Percentiles rank a stretch among this genome's conserved stretches.
Conservation (phyloP, 2,888 invertebrate species). For the Lissocephala sabroskyi region DNA sequence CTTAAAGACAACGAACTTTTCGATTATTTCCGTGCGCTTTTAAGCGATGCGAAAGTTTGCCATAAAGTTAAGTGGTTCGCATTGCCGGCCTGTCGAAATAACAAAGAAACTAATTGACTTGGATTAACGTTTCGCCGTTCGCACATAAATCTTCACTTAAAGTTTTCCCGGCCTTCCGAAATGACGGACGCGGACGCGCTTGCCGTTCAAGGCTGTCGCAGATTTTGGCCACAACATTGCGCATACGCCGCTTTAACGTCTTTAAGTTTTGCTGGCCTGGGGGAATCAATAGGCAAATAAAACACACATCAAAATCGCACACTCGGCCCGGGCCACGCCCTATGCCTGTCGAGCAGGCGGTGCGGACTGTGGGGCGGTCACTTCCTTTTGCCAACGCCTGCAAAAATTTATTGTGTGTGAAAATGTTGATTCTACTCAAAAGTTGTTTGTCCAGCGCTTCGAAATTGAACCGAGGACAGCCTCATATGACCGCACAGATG, state of each 20-base stretch:
- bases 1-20: no score
- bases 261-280: constrained; percentile 21
- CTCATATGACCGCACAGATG: no score
- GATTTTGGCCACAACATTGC: constrained; percentile 14
- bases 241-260: constrained; percentile 29
- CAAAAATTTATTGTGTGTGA: constrained; percentile 65
- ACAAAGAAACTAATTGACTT: constrained; percentile 66
- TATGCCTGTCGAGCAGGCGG: neutral
- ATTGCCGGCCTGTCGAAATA: constrained; percentile 42
- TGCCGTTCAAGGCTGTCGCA: constrained; percentile 45
- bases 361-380: no score
- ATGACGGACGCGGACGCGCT: constrained; percentile 14
- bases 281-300: constrained; percentile 55
- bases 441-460: constrained; percentile 25
- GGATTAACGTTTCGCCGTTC: constrained; percentile 50
- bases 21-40: no score
- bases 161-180: constrained; percentile 14
- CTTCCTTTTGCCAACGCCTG: constrained; percentile 42
- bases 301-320: neutral
- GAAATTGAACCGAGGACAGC: no score
- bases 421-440: constrained; percentile 65
- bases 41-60: constrained; percentile 38
- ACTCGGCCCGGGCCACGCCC: neutral
- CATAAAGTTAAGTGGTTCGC: constrained; percentile 50
- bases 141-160: constrained; percentile 44